These are phyloP conservation scores for Brienomyrus brachyistius DNA, from an alignment of 2,113 vertebrate genomes.

Conservation along the genomic window DNA sequence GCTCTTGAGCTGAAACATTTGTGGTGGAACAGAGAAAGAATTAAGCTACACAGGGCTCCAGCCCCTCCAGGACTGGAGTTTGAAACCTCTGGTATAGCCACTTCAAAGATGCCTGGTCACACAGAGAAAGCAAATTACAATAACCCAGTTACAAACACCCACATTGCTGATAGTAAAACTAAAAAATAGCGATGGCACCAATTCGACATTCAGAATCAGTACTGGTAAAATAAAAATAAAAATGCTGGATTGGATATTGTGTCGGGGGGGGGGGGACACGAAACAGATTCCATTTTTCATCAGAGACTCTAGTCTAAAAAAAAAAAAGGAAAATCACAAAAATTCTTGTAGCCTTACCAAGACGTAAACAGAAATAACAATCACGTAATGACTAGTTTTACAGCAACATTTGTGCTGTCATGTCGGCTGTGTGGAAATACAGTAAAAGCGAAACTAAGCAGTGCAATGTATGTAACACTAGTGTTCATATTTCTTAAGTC, in stretches of 20 bases:
- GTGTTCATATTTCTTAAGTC: not conserved
- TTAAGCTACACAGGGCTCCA: no score
- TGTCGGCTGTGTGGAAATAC: not conserved
- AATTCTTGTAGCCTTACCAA: not conserved
- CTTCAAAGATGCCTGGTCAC: constrained; percentile 6
- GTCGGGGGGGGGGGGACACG: no score
- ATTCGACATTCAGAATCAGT: not conserved
- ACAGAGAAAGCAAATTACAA: constrained; percentile 9
- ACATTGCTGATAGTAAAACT: not conserved
- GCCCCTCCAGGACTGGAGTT: no score
- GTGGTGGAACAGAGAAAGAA: no score
- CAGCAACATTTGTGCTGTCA: not conserved
- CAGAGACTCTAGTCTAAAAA: not conserved
- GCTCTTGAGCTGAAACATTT: no score
- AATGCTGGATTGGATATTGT: no score
- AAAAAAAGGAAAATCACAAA: not conserved
- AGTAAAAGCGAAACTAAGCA: not conserved
- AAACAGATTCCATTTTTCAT: not conserved
- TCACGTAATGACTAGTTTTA: not conserved
- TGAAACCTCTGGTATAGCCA: not conserved
- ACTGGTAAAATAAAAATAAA: not conserved
- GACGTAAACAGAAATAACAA: not conserved
- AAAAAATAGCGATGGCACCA: not conserved
- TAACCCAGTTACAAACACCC: not conserved
- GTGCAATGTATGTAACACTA: not conserved